phyloP scores from a whole-genome alignment of 2,888 invertebrate species.

The Torymus tubicola region DNA sequence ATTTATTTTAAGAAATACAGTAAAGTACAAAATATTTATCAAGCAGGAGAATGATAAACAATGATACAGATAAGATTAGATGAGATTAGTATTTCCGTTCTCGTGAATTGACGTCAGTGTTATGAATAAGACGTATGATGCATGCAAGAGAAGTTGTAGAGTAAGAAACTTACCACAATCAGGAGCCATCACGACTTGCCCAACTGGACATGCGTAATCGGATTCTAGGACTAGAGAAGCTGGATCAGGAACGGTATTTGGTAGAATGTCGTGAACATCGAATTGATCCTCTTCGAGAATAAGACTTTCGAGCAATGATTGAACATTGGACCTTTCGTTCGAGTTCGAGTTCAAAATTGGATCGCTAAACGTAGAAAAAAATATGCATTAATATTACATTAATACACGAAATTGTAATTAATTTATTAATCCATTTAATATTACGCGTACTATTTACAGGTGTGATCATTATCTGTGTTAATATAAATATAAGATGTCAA shows the following conservation, averaged over 20 bases:
- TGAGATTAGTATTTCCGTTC: too few species aligned
- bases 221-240: conserved; percentile 91
- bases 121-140: too few species aligned
- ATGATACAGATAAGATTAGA: too few species aligned
- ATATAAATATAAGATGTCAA: conserved; percentile 27
- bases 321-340: conserved; percentile 90
- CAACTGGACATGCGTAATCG: conserved; percentile 94
- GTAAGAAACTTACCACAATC: conserved; percentile 86
- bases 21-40: too few species aligned
- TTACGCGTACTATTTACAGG: conserved; percentile 68
- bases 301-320: conserved; percentile 90
- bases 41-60: too few species aligned
- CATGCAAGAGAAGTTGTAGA: neutral
- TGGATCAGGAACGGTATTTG: conserved; percentile 96
- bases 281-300: conserved; percentile 96
- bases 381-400: conserved; percentile 7
- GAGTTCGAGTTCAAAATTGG: conserved; percentile 91
- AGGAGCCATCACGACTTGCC: conserved; percentile 95
- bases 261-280: conserved; percentile 93
- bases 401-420: neutral
- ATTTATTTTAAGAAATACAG: too few species aligned
- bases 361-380: conserved; percentile 80
- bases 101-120: too few species aligned
- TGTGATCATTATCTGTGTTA: conserved; percentile 48
- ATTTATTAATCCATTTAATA: conserved; percentile 10